Conservation (phyloP, 2,888 invertebrate genomes). For the Laspeyria flexula region DNA sequence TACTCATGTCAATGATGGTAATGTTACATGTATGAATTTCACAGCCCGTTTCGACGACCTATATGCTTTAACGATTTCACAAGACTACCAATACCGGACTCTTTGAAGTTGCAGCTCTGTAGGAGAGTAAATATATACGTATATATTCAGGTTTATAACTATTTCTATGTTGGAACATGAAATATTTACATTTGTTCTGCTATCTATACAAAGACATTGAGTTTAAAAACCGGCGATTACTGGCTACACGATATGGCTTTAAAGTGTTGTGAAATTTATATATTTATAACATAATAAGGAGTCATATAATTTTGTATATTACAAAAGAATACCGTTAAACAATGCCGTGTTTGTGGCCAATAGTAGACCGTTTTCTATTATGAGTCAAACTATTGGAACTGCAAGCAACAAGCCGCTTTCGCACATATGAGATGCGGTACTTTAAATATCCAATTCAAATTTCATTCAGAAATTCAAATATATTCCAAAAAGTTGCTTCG, state of each 20-base stretch:
- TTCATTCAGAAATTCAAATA: no score
- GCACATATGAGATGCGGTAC: no score
- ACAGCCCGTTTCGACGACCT: slow-evolving; percentile 25
- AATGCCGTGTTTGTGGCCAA: no score
- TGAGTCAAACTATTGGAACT: no score
- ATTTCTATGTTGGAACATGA: slow-evolving; percentile 14
- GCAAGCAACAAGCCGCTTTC: no score
- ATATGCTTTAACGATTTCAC: slow-evolving; percentile 34
- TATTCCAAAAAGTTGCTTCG: no score
- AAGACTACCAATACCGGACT: slow-evolving; percentile 15
- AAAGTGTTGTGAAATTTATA: neutral
- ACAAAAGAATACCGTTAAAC: no score
- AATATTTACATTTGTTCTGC: neutral
- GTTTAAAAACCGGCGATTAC: neutral
- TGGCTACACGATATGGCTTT: neutral
- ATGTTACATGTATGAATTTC: slow-evolving; percentile 33
- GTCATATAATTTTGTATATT: no score
- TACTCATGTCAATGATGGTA: slow-evolving; percentile 10
- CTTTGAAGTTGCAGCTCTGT: slow-evolving; percentile 33
- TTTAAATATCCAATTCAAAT: no score
- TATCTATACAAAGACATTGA: no score
- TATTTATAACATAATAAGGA: no score
- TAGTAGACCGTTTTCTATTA: no score
- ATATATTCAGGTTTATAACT: slow-evolving; percentile 9
- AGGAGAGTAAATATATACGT: slow-evolving; percentile 8